Conservation (phyloP, 2,113 vertebrate genomes). For the Andinoacara biseriatus region DNA sequence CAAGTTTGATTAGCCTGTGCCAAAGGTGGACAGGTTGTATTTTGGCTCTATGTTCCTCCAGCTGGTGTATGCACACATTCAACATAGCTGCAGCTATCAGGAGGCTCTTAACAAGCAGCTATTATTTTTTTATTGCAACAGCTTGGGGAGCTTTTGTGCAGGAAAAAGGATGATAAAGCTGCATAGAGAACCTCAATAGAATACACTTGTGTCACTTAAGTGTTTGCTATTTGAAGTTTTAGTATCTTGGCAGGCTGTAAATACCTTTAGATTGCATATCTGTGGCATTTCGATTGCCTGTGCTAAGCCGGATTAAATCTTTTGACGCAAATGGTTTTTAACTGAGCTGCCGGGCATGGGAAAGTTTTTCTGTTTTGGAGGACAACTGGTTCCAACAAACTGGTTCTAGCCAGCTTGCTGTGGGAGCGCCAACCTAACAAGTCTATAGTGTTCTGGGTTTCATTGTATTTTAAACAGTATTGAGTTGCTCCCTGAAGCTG, state of each 20-base stretch:
- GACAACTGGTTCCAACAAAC: neutral
- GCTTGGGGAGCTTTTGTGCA: constrained; percentile 24
- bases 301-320: neutral
- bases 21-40: constrained; percentile 11
- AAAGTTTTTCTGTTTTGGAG: neutral
- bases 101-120: constrained; percentile 24
- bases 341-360: neutral
- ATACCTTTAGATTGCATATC: neutral
- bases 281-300: neutral
- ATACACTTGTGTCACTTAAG: neutral
- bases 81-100: neutral
- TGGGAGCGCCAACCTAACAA: neutral
- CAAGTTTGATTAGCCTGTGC: constrained; percentile 4
- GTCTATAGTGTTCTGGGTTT: neutral
- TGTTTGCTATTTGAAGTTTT: neutral
- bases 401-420: neutral
- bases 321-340: neutral
- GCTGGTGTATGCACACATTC: neutral
- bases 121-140: constrained; percentile 28
- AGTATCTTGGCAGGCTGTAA: neutral
- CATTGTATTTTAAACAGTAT: neutral
- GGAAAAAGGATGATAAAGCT: neutral
- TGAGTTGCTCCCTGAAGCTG: neutral
- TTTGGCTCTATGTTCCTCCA: neutral
- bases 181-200: constrained; percentile 15